These are phyloP conservation scores for Gymnopithys bicolor DNA, from an alignment of 2,797 vertebrate genomes.

Conservation along the genomic window DNA sequence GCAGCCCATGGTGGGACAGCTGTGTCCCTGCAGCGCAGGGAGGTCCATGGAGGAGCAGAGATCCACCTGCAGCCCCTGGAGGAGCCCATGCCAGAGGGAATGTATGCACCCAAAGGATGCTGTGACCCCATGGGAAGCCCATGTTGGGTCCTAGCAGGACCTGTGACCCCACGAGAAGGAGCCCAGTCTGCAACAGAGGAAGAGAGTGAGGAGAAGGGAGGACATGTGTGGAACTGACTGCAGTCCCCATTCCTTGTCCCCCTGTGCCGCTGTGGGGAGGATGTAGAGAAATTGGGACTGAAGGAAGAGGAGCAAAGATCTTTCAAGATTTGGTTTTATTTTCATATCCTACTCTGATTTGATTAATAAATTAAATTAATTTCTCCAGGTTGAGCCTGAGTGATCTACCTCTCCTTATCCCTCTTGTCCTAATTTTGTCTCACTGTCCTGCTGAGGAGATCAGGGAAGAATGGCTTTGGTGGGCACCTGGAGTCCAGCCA, in stretches of 20 bases:
- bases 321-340: background rate
- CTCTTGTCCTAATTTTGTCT: background rate
- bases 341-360: background rate
- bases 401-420: background rate
- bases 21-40: background rate
- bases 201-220: background rate
- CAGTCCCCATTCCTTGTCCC: background rate
- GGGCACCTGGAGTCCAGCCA: background rate
- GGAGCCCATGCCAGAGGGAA: background rate
- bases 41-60: background rate
- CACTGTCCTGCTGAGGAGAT: background rate
- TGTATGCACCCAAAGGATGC: background rate
- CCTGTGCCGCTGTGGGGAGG: background rate
- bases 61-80: background rate
- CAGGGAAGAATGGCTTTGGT: background rate
- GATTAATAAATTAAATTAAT: background rate
- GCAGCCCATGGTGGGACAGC: background rate
- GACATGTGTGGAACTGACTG: background rate
- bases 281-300: background rate
- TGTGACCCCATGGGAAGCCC: background rate
- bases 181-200: background rate
- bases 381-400: background rate
- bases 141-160: background rate
- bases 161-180: background rate
- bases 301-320: background rate